These are phyloP conservation scores for Metaphire vulgaris DNA, from an alignment of 1,140 invertebrate species.

Conservation along the genomic window DNA sequence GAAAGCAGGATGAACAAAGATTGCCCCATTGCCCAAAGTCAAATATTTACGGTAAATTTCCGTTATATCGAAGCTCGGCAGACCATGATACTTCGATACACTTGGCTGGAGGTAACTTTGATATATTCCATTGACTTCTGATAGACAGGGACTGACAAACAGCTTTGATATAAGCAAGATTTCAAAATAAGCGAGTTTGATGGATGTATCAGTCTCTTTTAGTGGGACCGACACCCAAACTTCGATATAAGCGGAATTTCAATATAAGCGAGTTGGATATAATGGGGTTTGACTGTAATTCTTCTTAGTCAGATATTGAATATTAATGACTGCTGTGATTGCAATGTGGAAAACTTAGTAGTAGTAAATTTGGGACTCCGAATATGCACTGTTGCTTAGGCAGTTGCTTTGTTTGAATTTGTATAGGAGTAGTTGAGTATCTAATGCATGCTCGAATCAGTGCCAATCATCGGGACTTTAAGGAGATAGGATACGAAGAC, in stretches of 20 bases:
- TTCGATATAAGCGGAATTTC: too few relatives aligned
- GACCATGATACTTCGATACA: background rate
- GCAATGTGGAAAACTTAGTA: background rate
- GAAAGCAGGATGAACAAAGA: too few relatives aligned
- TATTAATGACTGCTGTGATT: background rate
- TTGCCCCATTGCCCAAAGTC: too few relatives aligned
- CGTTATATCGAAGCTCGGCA: too few relatives aligned
- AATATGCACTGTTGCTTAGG: background rate
- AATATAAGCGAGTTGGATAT: too few relatives aligned
- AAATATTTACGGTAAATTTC: too few relatives aligned
- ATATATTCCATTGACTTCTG: too few relatives aligned
- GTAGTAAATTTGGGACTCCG: background rate
- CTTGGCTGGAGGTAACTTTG: background rate
- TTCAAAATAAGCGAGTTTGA: too few relatives aligned
- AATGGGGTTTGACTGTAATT: too few relatives aligned
- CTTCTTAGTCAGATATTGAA: background rate
- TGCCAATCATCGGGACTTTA: constrained; percentile 89
- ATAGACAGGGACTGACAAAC: too few relatives aligned
- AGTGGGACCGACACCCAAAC: too few relatives aligned
- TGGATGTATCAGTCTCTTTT: background rate
- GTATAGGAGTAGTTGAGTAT: constrained; percentile 87
- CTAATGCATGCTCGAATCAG: constrained; percentile 79
- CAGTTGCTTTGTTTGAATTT: background rate
- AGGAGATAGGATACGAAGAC: constrained; percentile 86
- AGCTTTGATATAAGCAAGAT: too few relatives aligned